Evolutionary conservation across 2,888 invertebrate species (phyloP), one percentile per base, ranked within the genome.

Genomic region (Hirtodrosophila histrioides): DNA sequence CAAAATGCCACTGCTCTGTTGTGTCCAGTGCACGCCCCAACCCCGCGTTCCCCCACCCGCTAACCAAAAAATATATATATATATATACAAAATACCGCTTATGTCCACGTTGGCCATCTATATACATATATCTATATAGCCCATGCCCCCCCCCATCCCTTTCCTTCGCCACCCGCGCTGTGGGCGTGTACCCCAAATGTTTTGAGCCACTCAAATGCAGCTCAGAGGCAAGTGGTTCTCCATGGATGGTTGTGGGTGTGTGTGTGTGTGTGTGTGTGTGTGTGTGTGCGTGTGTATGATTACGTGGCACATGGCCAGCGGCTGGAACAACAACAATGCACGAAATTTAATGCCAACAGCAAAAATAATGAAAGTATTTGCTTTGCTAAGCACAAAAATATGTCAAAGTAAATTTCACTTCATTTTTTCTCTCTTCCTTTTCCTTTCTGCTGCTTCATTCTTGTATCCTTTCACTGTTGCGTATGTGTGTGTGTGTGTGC

Each of bases 281-380:
- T 48, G 61, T 41, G 53, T 56, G 41, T 50, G 55, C 40, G 40
- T 64, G 60, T 55, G 62, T 54, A 39, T 50, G 76, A 63, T 62
- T 58, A 55, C 58, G 48, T 53, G 60, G 69, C 55, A 75, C 62
- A 62, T 68, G 69, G 55, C 81, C 61, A 72, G 54, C 69, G 75
- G 78, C 78, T 67, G 61, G 46, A 50, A 55, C 53, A 81, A 69
- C 81, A 73, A 81, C 78, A 79, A 79, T 72, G 76, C 67, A 79
- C 66, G 77, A 88, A 86, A 89, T 86, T 85, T 86, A 79, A 84
- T 86, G 88, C 88, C 84, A 83, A 62, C 84, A 84, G 88, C 84
- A 80, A 89, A 85, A 89, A 88, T 86, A 88, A 86, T 86, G 76
- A 86, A 89, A 82, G 86, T 89, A 89, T 89, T 88, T 89, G 87